Evolutionary conservation across 2,888 invertebrate species (phyloP).

Genomic region (Meganola albula): DNA sequence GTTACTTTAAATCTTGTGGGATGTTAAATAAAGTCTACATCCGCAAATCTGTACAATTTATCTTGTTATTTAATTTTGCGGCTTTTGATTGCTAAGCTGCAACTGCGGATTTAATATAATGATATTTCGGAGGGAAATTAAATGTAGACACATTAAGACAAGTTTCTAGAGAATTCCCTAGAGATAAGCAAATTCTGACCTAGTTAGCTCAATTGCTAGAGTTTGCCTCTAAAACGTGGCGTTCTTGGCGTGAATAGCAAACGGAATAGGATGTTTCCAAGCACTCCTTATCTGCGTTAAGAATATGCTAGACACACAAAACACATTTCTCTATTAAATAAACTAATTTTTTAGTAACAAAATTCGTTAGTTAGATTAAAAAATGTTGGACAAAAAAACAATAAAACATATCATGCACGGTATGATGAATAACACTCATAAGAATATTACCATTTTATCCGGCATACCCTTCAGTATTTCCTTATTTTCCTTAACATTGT

Average conservation of each 20-base stretch:
- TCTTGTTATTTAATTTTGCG: constrained; percentile 8
- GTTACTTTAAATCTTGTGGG: constrained; percentile 24
- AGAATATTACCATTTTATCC: constrained; percentile 38
- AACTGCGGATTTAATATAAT: constrained; percentile 16
- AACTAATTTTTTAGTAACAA: too few species aligned
- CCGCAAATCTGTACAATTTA: constrained; percentile 6
- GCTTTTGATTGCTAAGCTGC: constrained; percentile 14
- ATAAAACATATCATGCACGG: constrained; percentile 7
- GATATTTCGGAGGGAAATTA: constrained; percentile 25
- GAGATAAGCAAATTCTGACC: constrained; percentile 34
- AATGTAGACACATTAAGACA: constrained; percentile 27
- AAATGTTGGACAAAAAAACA: constrained; percentile 9
- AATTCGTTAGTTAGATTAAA: too few species aligned
- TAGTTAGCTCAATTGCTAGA: constrained; percentile 34
- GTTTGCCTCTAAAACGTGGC: constrained; percentile 29
- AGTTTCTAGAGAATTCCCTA: constrained; percentile 24
- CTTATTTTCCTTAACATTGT: constrained; percentile 37
- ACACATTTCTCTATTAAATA: too few species aligned
- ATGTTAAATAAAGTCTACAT: constrained; percentile 18
- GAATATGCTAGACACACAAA: constrained; percentile 16
- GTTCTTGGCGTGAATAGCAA: constrained; percentile 28
- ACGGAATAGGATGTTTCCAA: constrained; percentile 21
- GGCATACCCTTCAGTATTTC: constrained; percentile 39
- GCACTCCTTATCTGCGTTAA: constrained; percentile 25
- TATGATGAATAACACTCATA: constrained; percentile 20